These are phyloP conservation scores for Epinephelus cyanopodus DNA, from an alignment of 2,113 vertebrate species.

Conservation along the genomic window DNA sequence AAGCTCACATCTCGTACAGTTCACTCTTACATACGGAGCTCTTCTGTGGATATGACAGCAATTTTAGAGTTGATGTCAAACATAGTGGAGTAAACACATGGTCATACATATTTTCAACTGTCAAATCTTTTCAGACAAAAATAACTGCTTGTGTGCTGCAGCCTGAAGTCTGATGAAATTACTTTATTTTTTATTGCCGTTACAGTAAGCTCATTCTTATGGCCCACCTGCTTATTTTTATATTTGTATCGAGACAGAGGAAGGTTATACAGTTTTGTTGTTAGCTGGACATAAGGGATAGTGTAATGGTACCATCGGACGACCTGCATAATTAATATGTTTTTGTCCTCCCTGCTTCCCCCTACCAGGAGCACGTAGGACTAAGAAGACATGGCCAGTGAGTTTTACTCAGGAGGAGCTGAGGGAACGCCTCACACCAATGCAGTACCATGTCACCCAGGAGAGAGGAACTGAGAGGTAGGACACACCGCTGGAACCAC, in stretches of 20 bases:
- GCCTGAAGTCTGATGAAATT: too few relatives aligned
- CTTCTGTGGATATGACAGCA: not conserved
- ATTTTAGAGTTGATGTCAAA: not conserved
- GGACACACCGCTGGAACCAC: too few relatives aligned
- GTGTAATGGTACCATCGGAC: not conserved
- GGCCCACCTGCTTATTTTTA: not conserved
- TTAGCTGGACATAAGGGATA: not conserved
- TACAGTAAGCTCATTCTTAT: not conserved
- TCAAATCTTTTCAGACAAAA: not conserved
- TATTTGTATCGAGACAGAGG: not conserved
- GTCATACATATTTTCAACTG: not conserved
- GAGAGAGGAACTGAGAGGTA: slow-evolving; percentile 98
- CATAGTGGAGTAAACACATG: not conserved
- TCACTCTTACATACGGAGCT: not conserved
- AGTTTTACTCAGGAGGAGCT: slow-evolving; percentile 93
- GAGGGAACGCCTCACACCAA: slow-evolving; percentile 92
- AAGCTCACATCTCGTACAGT: not conserved
- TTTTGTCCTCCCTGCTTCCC: slow-evolving; percentile 52
- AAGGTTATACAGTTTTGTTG: not conserved
- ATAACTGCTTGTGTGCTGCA: not conserved
- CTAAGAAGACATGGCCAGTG: slow-evolving; percentile 93
- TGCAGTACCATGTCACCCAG: slow-evolving; percentile 97
- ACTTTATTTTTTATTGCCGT: not conserved
- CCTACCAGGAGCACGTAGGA: slow-evolving; percentile 90
- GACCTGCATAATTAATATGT: slow-evolving; percentile 18